Conservation (phyloP, 2,888 invertebrate species). For the Eulithis testata region DNA sequence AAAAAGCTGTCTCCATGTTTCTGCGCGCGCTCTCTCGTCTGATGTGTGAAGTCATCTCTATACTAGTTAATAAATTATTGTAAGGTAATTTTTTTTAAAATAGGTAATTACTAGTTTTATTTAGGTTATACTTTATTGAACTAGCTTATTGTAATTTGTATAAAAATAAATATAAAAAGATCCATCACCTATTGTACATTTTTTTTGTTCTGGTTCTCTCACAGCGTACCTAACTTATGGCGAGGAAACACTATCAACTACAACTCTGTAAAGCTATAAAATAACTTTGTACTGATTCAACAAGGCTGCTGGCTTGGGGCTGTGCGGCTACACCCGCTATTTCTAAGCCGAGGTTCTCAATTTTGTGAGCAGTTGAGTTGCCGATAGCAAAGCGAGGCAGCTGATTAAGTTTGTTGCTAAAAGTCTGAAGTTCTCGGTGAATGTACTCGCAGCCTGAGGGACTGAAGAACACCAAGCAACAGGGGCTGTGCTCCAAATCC, state of each 20-base stretch:
- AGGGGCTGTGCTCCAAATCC: constrained; percentile 47
- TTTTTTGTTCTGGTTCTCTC: not conserved
- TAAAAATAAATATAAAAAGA: constrained; percentile 13
- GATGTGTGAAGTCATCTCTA: no score
- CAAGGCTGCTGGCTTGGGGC: constrained; percentile 64
- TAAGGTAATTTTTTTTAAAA: no score
- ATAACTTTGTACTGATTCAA: constrained; percentile 62
- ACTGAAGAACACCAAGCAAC: constrained; percentile 76
- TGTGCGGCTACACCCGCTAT: constrained; percentile 70
- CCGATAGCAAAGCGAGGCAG: constrained; percentile 78
- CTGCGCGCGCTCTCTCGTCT: no score
- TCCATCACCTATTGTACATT: constrained; percentile 30
- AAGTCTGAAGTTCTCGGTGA: constrained; percentile 72
- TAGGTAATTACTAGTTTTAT: no score
- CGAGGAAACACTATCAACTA: constrained; percentile 34
- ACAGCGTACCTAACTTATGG: not conserved
- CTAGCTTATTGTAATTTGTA: no score
- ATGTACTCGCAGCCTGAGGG: constrained; percentile 77
- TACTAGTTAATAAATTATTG: no score
- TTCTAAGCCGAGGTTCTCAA: constrained; percentile 73
- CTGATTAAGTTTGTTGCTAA: constrained; percentile 62
- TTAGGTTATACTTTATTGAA: no score
- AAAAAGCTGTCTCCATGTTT: no score
- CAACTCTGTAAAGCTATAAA: constrained; percentile 52
- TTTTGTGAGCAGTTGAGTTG: constrained; percentile 76